Evolutionary conservation across 2,888 invertebrate genomes (phyloP).

Genomic region (Deilephila porcellus): DNA sequence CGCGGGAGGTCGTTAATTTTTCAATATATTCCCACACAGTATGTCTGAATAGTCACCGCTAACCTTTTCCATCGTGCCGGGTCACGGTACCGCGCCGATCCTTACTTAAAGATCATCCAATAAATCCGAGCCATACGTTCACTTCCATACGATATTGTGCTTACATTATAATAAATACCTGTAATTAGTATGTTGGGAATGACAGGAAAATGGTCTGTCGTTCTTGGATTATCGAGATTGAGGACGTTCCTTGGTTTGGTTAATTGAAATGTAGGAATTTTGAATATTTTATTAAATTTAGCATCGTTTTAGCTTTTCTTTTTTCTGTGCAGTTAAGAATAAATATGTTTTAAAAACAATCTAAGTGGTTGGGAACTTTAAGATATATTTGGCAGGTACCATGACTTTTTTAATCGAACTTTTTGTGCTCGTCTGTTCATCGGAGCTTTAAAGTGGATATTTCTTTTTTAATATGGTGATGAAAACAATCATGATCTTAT

Average conservation of each 20-base stretch:
- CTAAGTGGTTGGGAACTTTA: too few relatives aligned
- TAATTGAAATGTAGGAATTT: background rate
- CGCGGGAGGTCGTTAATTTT: slow-evolving; percentile 17
- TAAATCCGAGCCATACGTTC: slow-evolving; percentile 49
- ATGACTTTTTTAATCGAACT: too few relatives aligned
- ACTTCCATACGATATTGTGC: slow-evolving; percentile 33
- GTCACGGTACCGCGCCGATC: slow-evolving; percentile 35
- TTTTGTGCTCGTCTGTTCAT: too few relatives aligned
- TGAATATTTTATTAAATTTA: too few relatives aligned
- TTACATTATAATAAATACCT: slow-evolving; percentile 15
- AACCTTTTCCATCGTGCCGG: slow-evolving; percentile 30
- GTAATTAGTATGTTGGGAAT: background rate
- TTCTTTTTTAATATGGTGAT: too few relatives aligned
- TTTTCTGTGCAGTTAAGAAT: too few relatives aligned
- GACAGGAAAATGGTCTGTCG: background rate
- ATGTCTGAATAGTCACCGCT: slow-evolving; percentile 26
- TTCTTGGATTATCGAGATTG: background rate
- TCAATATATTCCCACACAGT: slow-evolving; percentile 24
- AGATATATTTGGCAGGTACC: too few relatives aligned
- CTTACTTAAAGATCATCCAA: slow-evolving; percentile 52
- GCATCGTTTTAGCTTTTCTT: too few relatives aligned
- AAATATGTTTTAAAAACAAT: too few relatives aligned
- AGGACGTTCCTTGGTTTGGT: background rate
- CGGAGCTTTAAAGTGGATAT: too few relatives aligned
- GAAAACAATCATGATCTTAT: too few relatives aligned